These are phyloP conservation scores for Coronaproctus castanopsis DNA, from an alignment of 2,888 invertebrate species.

Conservation along the genomic window DNA sequence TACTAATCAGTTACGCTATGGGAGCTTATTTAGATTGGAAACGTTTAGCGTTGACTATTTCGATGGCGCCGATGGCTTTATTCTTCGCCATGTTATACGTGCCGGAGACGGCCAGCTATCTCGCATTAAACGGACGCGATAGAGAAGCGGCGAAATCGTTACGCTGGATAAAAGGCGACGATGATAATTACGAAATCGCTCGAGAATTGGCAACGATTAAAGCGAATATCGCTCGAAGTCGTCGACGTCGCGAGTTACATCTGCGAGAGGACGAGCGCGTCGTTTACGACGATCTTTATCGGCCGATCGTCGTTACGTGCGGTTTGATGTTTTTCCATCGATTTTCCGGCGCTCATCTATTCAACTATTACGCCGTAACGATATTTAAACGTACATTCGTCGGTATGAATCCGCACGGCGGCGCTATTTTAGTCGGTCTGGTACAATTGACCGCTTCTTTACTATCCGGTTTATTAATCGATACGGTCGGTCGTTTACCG, in stretches of 20 bases:
- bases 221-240: conserved; percentile 38
- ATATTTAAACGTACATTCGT: conserved; percentile 70
- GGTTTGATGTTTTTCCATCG: conserved; percentile 78
- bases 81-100: conserved; percentile 52
- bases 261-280: conserved; percentile 7
- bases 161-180: conserved; percentile 61
- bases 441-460: conserved; percentile 70
- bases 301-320: conserved; percentile 61
- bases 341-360: conserved; percentile 56
- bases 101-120: conserved; percentile 74
- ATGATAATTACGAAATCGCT: conserved; percentile 35
- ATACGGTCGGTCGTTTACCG: conserved; percentile 65
- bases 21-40: conserved; percentile 71
- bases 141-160: conserved; percentile 48
- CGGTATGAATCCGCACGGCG: conserved; percentile 59
- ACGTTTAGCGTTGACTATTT: conserved; percentile 58
- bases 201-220: conserved; percentile 50
- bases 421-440: conserved; percentile 64
- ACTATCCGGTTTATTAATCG: conserved; percentile 52
- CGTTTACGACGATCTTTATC: conserved; percentile 28
- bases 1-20: conserved; percentile 59
- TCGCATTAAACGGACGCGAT: conserved; percentile 54
- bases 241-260: not conserved
- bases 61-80: conserved; percentile 53
- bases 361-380: conserved; percentile 65